A percentile compares a stretch with the other conserved stretches of the same genome.
phyloP scores from a whole-genome alignment of 2,113 vertebrate genomes.

The Thinocorus orbignyianus region DNA sequence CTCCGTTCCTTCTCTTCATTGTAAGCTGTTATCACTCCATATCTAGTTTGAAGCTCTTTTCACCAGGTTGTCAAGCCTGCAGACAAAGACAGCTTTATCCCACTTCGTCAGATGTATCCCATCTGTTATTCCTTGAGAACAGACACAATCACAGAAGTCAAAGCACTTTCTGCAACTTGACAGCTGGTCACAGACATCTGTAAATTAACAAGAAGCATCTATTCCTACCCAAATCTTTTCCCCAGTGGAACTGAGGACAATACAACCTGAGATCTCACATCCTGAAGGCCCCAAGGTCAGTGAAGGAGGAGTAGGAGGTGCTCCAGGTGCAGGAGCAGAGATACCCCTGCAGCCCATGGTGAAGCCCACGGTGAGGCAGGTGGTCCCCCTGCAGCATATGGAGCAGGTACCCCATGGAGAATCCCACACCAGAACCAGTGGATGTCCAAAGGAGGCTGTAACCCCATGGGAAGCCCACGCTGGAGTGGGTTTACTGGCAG shows the following conservation, averaged over 20 bases:
- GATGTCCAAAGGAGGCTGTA: neutral
- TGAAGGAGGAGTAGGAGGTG: neutral
- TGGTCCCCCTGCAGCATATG: neutral
- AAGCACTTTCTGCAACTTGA: neutral
- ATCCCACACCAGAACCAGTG: neutral
- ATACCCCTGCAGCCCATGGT: neutral
- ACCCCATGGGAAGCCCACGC: neutral
- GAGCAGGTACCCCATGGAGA: neutral
- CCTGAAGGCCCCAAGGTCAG: neutral
- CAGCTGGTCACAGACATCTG: neutral
- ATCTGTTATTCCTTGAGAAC: neutral
- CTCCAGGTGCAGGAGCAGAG: neutral
- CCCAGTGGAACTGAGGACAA: neutral
- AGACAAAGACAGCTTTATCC: neutral
- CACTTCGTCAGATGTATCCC: neutral
- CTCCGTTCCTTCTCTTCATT: neutral
- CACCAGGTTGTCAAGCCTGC: neutral
- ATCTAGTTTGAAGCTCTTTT: neutral
- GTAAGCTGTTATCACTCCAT: neutral
- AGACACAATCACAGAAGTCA: neutral
- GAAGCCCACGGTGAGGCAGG: neutral
- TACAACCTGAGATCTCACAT: neutral
- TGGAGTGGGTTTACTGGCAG: neutral
- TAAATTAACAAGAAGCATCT: neutral
- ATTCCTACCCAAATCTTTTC: neutral